Percentiles rank a stretch among this genome's conserved stretches.
phyloP scores from a whole-genome alignment of 2,797 vertebrate genomes.

The Heterohyrax brucei region DNA sequence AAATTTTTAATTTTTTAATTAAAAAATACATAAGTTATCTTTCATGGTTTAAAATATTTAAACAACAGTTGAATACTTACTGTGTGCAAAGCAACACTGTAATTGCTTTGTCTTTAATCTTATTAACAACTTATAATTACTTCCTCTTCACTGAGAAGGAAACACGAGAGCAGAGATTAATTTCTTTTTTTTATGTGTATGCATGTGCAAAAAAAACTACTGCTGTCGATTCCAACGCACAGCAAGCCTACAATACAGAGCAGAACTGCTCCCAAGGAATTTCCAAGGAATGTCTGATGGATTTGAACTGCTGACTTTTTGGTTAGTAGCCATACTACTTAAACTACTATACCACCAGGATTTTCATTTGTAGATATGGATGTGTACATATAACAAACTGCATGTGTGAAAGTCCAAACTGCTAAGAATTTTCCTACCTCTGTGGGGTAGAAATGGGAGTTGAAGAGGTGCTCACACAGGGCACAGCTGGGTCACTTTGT shows the following conservation, averaged over 20 bases:
- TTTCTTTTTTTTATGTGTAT: background rate
- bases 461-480: background rate
- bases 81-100: background rate
- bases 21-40: too few species aligned
- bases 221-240: too few species aligned
- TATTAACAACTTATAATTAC: background rate
- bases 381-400: background rate
- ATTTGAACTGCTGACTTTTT: too few species aligned
- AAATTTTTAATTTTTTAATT: background rate
- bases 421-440: background rate
- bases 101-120: background rate
- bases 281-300: too few species aligned
- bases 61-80: background rate
- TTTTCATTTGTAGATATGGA: background rate
- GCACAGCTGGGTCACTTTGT: background rate
- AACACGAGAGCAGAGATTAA: background rate
- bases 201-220: background rate
- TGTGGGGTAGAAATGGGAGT: background rate
- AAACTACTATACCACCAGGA: too few species aligned
- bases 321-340: too few species aligned
- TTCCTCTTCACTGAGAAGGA: background rate
- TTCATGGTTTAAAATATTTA: background rate
- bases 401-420: background rate
- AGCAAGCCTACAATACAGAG: too few species aligned
- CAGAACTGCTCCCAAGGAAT: too few species aligned